Percentiles rank a stretch among this genome's conserved stretches.
Conservation (phyloP, 2,113 vertebrate species). For the Gallinago media region DNA sequence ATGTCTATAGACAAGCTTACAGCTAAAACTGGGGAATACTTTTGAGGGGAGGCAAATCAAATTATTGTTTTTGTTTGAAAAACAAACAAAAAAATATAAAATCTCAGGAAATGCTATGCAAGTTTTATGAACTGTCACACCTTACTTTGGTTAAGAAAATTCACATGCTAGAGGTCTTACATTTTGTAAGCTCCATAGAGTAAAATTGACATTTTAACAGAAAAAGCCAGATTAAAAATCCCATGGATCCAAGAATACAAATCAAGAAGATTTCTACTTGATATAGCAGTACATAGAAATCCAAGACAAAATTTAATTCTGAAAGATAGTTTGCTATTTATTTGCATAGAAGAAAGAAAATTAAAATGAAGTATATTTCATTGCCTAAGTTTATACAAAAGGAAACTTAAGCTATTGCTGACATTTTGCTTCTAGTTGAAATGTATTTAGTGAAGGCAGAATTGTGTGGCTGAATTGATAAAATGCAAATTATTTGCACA, state of each 20-base stretch:
- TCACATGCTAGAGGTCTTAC: not conserved
- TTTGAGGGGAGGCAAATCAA: not conserved
- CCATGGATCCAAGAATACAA: not conserved
- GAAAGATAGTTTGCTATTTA: not conserved
- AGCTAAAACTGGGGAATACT: not conserved
- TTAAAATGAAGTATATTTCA: not conserved
- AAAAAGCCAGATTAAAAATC: not conserved
- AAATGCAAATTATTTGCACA: not conserved
- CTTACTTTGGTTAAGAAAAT: not conserved
- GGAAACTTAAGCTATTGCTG: not conserved
- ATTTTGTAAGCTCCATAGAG: not conserved
- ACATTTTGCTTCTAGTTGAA: conserved; percentile 9
- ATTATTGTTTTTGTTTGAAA: not conserved
- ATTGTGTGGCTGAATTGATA: not conserved
- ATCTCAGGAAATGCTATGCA: not conserved
- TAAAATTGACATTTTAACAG: not conserved
- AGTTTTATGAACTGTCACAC: not conserved
- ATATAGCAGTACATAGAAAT: not conserved
- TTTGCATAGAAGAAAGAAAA: not conserved
- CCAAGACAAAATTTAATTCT: not conserved
- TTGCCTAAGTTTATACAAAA: not conserved
- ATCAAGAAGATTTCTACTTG: not conserved
- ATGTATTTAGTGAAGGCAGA: not conserved
- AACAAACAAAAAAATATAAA: not conserved
- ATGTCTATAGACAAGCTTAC: not conserved